Base-by-base conservation (phyloP, 2,888 invertebrate species). In the Flexamia atlantica region DNA sequence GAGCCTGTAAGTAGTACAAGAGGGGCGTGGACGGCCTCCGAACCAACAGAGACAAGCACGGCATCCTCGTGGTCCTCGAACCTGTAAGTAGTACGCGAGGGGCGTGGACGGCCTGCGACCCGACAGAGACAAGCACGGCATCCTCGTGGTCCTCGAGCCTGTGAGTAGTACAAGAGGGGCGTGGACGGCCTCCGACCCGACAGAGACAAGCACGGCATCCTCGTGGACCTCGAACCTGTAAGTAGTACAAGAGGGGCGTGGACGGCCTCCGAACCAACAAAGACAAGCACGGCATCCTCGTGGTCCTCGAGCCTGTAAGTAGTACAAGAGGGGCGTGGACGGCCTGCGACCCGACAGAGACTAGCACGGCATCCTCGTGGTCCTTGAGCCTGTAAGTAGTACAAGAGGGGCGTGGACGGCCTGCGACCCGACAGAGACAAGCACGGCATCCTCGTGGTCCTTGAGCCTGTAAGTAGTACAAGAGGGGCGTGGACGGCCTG, bases 281-380 rank as follows among this genome's bases (percentile, higher is more conserved):
- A 86, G 92, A 94, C 76, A 92, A 94, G 81, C 97, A 98, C 89
- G 94, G 93, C 70, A 95, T 97, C 5, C 92, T 90, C 74, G 92
- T 97, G 86, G 94, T 96, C 88, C 95, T 97, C 89, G 97, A 97
- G 90, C 93, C 95, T 88, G 96, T 96, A 90, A 89, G 91, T n/a
- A n/a, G n/a, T n/a, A n/a, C n/a, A n/a, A n/a, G n/a, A n/a, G n/a
- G n/a, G 91, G 91, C 0, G 92, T 94, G 0, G 92, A 91, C 81
- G 96, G 96, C 3, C 88, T 96, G 0, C 91, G 90, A 82, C 96
- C 96, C 0, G 92, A 93, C 84, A 90, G 93, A 86, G 92, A 94
- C 76, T 92, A 94, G 81, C 97, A 98, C 89, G 94, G 93, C 70
- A 95, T 97, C 5, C 92, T 90, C 74, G 92, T 97, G 86, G 94